These are phyloP conservation scores for Proales similis DNA, from an alignment of 1,140 invertebrate species.

Conservation along the genomic window DNA sequence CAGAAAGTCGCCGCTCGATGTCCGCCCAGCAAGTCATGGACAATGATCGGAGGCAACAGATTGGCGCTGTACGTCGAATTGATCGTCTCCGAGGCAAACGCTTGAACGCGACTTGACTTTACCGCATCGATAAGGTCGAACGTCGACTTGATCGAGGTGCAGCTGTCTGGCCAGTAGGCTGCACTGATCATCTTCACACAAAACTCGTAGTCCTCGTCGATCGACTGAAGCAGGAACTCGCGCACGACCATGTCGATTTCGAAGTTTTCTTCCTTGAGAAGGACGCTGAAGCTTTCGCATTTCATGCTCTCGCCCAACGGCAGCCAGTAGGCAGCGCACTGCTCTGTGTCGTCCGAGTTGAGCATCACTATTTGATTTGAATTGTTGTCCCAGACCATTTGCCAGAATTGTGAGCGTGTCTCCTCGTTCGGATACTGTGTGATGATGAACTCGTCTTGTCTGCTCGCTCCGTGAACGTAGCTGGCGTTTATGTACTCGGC, in stretches of 20 bases:
- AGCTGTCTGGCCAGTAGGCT: conserved; percentile 34
- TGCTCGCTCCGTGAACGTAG: conserved; percentile 25
- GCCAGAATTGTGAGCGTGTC: conserved; percentile 95
- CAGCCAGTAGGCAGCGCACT: conserved; percentile 9
- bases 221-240: conserved; percentile 26
- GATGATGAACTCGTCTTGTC: conserved; percentile 74
- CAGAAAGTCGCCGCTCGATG: conserved; percentile 25
- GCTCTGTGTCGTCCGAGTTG: conserved; percentile 23
- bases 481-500: conserved; percentile 35
- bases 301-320: conserved; percentile 15
- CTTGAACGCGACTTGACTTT: conserved; percentile 20
- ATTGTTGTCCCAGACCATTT: conserved; percentile 79
- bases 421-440: conserved; percentile 93
- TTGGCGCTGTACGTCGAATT: conserved; percentile 3
- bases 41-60: conserved; percentile 14
- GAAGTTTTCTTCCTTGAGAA: conserved; percentile 32
- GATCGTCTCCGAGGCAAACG: background rate
- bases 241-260: conserved; percentile 5
- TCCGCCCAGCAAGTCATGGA: conserved; percentile 27
- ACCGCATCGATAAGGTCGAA: conserved; percentile 29
- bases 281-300: conserved; percentile 30
- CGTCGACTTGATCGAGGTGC: conserved; percentile 22
- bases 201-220: conserved; percentile 28
- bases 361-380: conserved; percentile 30
- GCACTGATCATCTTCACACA: conserved; percentile 1